Evolutionary conservation across 2,113 vertebrate species (phyloP).

Genomic region (Tautogolabrus adspersus): DNA sequence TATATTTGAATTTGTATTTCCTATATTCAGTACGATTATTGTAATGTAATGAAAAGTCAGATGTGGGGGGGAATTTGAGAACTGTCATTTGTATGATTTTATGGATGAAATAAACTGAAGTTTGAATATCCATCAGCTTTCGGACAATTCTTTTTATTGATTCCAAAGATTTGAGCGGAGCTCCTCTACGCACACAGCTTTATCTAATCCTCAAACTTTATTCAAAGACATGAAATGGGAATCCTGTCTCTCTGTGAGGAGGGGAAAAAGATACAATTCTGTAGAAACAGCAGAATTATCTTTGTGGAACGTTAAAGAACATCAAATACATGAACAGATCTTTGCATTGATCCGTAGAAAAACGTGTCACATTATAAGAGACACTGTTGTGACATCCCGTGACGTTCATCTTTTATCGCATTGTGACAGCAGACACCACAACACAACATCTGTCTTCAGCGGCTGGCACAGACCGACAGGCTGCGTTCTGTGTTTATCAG

Average conservation of each 20-base stretch:
- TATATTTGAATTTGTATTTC: too few relatives aligned
- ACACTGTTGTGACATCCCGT: slow-evolving; percentile 26
- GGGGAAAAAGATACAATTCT: neutral
- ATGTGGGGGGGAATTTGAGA: too few relatives aligned
- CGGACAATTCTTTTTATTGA: neutral
- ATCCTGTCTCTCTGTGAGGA: neutral
- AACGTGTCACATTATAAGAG: neutral
- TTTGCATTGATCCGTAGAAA: neutral
- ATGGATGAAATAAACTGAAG: neutral
- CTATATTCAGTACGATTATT: too few relatives aligned
- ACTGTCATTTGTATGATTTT: neutral
- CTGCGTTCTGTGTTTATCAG: slow-evolving; percentile 26
- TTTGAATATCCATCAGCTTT: neutral
- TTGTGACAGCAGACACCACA: slow-evolving; percentile 1
- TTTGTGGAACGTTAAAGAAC: neutral
- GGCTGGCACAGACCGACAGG: slow-evolving; percentile 15
- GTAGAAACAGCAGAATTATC: neutral
- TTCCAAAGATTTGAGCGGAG: neutral
- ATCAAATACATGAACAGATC: neutral
- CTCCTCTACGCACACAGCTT: neutral
- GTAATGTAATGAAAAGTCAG: too few relatives aligned
- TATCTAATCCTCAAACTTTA: slow-evolving; percentile 2
- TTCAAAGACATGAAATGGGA: neutral
- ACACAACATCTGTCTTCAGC: slow-evolving; percentile 25
- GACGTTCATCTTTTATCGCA: slow-evolving; percentile 7